Conservation (phyloP, 2,113 vertebrate species). For the Bambusicola thoracicus region DNA sequence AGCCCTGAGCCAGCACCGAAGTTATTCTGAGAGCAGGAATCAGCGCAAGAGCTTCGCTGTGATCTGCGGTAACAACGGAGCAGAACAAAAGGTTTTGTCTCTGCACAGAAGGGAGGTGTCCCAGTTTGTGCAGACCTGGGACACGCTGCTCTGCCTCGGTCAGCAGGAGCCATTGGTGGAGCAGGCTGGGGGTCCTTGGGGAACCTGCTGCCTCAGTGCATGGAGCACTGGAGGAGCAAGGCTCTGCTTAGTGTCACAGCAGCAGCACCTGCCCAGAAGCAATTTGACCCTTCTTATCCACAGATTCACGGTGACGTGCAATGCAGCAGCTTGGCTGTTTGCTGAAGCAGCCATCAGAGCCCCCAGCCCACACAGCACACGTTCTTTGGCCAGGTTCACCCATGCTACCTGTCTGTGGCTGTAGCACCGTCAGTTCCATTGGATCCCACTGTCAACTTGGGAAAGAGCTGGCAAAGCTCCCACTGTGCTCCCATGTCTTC, state of each 20-base stretch:
- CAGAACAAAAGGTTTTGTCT: not conserved
- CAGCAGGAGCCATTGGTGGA: not conserved
- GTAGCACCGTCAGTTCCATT: not conserved
- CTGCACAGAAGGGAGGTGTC: not conserved
- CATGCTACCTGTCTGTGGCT: accelerated
- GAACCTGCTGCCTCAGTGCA: accelerated
- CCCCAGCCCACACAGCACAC: not conserved
- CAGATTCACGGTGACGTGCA: accelerated
- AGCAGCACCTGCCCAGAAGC: not conserved
- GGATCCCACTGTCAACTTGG: not conserved
- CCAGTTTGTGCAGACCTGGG: not conserved
- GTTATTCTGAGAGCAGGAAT: not conserved
- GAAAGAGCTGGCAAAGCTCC: not conserved
- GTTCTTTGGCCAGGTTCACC: not conserved
- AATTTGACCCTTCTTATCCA: not conserved
- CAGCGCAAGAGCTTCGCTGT: not conserved
- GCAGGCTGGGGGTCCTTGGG: not conserved
- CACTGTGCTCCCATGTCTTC: not conserved
- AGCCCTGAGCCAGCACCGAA: not conserved
- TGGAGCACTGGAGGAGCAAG: not conserved
- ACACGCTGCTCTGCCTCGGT: accelerated
- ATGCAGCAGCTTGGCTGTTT: not conserved
- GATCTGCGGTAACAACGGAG: accelerated
- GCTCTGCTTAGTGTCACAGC: not conserved
- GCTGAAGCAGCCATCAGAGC: not conserved